These are phyloP conservation scores for Agrilus biguttatus DNA, from an alignment of 2,888 invertebrate species.

Conservation along the genomic window DNA sequence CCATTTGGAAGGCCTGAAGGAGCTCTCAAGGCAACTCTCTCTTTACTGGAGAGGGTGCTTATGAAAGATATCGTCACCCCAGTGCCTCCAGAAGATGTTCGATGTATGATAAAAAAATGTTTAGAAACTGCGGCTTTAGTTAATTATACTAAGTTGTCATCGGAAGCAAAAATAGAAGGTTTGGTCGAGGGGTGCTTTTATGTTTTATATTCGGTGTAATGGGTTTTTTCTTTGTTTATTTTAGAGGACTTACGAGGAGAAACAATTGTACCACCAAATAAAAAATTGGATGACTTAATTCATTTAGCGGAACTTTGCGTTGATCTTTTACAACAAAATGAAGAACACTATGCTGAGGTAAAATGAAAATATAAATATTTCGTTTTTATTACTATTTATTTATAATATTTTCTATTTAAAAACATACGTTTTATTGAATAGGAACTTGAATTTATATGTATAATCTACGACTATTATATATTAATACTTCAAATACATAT, in stretches of 20 bases:
- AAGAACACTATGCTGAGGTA: slow-evolving; percentile 99
- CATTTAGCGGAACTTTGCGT: slow-evolving; percentile 96
- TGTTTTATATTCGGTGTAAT: slow-evolving; percentile 6
- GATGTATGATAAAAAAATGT: slow-evolving; percentile 91
- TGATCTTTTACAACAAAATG: slow-evolving; percentile 96
- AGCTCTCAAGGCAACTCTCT: slow-evolving; percentile 90
- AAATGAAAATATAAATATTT: slow-evolving; percentile 9
- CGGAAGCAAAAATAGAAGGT: slow-evolving; percentile 98
- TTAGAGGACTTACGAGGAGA: slow-evolving; percentile 72
- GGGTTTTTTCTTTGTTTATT: slow-evolving; percentile 5
- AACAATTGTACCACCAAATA: slow-evolving; percentile 67
- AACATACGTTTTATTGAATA: no score
- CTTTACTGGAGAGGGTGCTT: slow-evolving; percentile 86
- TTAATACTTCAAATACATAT: no score
- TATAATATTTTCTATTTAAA: no score
- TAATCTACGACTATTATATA: no score
- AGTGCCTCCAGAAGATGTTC: slow-evolving; percentile 89
- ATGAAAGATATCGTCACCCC: slow-evolving; percentile 99
- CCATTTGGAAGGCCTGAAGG: slow-evolving; percentile 99
- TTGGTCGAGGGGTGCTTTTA: slow-evolving; percentile 13
- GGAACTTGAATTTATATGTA: no score
- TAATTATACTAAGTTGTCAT: slow-evolving; percentile 91
- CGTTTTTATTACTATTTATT: no score
- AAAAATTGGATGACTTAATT: slow-evolving; percentile 91
- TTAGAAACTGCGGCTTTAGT: slow-evolving; percentile 95